Evolutionary conservation across 2,888 invertebrate genomes (phyloP), one percentile per base, ranked within the genome.

Genomic region (Cheilosia pagana): DNA sequence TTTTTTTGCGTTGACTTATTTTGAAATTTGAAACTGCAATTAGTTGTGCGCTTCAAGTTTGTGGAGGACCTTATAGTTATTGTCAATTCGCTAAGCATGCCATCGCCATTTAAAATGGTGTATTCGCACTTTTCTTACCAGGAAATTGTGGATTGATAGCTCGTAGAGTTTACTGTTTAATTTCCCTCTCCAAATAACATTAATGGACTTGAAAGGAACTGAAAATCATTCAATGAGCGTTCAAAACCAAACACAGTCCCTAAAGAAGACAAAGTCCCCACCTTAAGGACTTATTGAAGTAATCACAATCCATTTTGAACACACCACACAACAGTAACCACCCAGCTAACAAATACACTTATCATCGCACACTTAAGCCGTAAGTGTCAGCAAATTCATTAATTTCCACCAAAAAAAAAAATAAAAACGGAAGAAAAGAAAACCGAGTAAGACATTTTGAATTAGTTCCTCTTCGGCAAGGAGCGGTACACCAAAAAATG

Each of bases 321-420:
- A 21, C 16, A 10, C 52, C 60, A 31, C 53, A 63, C 23, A 53
- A 63, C 16, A 0, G 14, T 28, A 41, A 41, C 39, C 35, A 59
- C 59, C 14, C 28, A 77, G 19, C 43, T 48, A n/a, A 60, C 53
- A 77, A 76, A 71, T 43, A 53, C 71, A 67, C 55, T 50, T 35
- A 35, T 3, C 12, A 12, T 35, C 35, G 3, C 12, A 35, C 52
- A 25, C 52, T 83, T 75, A 74, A 83, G 68, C 74, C 74, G 70
- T 53, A 83, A 83, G 74, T 74, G 59, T 74, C 74, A 74, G 68
- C 43, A 74, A 78, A 78, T 78, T 83, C 68, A 70, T 83, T 70
- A 78, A 78, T 57, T 68, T 63, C 60, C 12, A 35, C 12, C 12
- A 28, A 62, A 52, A 14, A n/a, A n/a, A n/a, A n/a, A n/a, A n/a